These are phyloP conservation scores for Mimumesa dahlbomi DNA, from an alignment of 2,888 invertebrate genomes.

Conservation along the genomic window DNA sequence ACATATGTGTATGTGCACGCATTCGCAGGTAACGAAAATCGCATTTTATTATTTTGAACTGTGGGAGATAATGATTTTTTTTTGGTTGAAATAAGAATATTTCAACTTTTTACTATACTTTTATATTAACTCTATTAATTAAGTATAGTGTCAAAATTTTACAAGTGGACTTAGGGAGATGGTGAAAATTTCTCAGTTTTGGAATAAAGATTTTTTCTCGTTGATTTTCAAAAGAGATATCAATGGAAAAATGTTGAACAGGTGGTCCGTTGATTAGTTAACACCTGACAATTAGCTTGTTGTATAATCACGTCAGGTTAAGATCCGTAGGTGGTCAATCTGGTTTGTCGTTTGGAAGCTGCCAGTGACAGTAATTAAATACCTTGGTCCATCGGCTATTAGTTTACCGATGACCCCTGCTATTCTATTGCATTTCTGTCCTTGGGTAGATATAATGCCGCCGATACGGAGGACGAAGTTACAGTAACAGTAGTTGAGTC, in stretches of 20 bases:
- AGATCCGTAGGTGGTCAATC: constrained; percentile 10
- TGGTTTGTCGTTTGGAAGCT: background rate
- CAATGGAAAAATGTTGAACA: too few species aligned
- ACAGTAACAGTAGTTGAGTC: background rate
- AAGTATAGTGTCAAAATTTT: too few species aligned
- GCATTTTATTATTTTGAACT: too few species aligned
- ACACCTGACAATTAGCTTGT: constrained; percentile 3
- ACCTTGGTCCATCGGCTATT: background rate
- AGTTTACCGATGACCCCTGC: constrained; percentile 1
- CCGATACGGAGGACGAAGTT: background rate
- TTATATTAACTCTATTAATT: too few species aligned
- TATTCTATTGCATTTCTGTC: background rate
- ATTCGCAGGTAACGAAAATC: background rate
- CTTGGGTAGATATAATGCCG: background rate
- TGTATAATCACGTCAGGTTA: background rate
- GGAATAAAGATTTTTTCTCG: too few species aligned
- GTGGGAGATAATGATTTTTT: too few species aligned
- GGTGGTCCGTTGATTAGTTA: background rate
- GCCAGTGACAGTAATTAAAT: constrained; percentile 12
- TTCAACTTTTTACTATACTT: too few species aligned
- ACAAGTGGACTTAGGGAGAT: too few species aligned
- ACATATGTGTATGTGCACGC: background rate
- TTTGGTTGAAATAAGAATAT: too few species aligned
- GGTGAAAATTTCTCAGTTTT: too few species aligned
- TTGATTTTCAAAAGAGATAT: too few species aligned